Conservation (phyloP, 2,113 vertebrate species). For the Ophiodon elongatus region DNA sequence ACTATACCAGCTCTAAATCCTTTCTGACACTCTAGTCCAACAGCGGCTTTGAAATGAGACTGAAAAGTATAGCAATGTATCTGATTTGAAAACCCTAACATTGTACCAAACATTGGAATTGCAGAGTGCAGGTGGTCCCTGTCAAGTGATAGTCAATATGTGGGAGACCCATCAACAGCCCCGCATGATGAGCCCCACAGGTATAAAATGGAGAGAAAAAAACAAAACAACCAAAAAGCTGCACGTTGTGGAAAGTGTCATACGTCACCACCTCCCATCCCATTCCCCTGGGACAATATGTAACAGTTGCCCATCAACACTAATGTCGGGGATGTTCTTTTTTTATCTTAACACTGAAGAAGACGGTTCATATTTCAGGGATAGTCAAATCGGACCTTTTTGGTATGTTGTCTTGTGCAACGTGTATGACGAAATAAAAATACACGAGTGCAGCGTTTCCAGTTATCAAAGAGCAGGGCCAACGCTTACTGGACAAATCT, state of each 20-base stretch:
- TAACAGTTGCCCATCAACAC: not conserved
- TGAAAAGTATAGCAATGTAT: slow-evolving; percentile 50
- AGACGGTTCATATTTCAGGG: not conserved
- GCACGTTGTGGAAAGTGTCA: slow-evolving; percentile 35
- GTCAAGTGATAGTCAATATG: slow-evolving; percentile 98
- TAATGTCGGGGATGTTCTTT: slow-evolving; percentile 5
- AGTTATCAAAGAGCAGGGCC: not conserved
- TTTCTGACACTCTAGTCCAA: slow-evolving; percentile 56
- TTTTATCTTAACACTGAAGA: not conserved
- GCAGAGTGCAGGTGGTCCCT: slow-evolving; percentile 94
- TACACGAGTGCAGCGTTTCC: slow-evolving; percentile 36
- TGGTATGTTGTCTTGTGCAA: slow-evolving; percentile 2
- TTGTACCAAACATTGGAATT: slow-evolving; percentile 94
- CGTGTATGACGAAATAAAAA: not conserved
- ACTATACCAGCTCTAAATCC: slow-evolving; percentile 67
- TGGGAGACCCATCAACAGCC: slow-evolving; percentile 99
- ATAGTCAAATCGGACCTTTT: not conserved
- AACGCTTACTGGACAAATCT: slow-evolving; percentile 5
- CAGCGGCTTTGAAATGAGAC: slow-evolving; percentile 53
- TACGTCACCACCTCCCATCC: slow-evolving; percentile 22
- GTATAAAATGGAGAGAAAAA: slow-evolving; percentile 83
- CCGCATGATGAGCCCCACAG: slow-evolving; percentile 97
- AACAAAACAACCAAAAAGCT: too few relatives aligned
- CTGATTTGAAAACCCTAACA: slow-evolving; percentile 77
- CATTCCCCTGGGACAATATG: not conserved